A percentile compares a stretch with the other conserved stretches of the same genome.
These are phyloP conservation scores for Palythoa grandiflora DNA, from an alignment of 92 coral and sea anemone species.

Conservation along the genomic window DNA sequence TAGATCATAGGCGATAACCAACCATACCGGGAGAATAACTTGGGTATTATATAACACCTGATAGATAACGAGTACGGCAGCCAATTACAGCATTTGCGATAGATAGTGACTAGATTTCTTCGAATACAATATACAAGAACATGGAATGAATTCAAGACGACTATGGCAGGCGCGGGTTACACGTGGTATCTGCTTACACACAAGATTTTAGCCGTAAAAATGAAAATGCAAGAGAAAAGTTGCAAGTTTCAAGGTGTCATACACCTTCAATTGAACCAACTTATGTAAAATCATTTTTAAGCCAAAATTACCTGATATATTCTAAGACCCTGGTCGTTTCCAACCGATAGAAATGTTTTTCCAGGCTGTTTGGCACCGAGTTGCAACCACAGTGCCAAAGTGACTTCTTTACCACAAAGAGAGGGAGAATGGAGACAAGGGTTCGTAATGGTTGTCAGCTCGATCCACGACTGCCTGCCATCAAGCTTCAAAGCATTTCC, in stretches of 20 bases:
- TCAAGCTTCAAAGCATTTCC: constrained; percentile 30
- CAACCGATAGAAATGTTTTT: constrained; percentile 24
- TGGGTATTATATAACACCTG: too few relatives aligned
- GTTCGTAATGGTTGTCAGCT: constrained; percentile 6
- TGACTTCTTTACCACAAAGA: background rate
- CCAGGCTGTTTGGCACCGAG: background rate
- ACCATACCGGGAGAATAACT: too few relatives aligned
- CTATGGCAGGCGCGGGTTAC: background rate
- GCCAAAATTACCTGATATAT: constrained; percentile 26
- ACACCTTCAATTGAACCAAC: background rate
- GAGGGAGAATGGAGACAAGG: constrained; percentile 1
- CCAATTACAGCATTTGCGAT: too few relatives aligned
- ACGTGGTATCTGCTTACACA: background rate
- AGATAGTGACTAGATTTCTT: too few relatives aligned
- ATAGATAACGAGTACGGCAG: too few relatives aligned
- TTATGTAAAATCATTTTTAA: too few relatives aligned
- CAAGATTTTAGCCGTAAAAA: background rate
- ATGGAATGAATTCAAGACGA: background rate
- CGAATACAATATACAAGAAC: background rate
- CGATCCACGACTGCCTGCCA: constrained; percentile 16
- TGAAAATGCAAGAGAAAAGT: too few relatives aligned
- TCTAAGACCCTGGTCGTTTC: constrained; percentile 37
- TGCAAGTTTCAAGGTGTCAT: background rate
- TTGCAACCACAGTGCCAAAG: constrained; percentile 24
- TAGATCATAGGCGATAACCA: too few relatives aligned